A percentile compares a stretch with the other conserved stretches of the same genome.
Evolutionary conservation across 2,888 invertebrate species (phyloP).

Genomic region (Anodontia alba): DNA sequence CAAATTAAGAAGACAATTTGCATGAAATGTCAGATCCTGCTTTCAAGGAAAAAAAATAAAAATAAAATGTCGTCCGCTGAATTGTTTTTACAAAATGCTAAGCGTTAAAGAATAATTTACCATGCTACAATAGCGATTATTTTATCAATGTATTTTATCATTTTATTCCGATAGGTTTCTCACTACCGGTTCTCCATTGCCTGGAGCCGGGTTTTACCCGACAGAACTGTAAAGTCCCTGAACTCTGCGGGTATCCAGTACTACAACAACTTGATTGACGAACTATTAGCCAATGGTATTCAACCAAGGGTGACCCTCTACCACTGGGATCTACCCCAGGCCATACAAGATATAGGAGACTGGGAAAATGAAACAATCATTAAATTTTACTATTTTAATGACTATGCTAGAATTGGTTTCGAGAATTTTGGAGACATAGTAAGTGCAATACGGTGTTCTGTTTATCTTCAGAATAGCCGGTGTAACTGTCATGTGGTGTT

Average conservation of each 20-base stretch:
- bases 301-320: no score
- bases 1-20: no score
- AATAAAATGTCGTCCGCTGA: no score
- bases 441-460: no score
- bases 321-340: conserved; percentile 85
- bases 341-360: conserved; percentile 84
- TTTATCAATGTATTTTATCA: no score
- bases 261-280: conserved; percentile 91
- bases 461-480: no score
- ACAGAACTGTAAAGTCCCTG: conserved; percentile 85
- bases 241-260: conserved; percentile 91
- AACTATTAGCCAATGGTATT: conserved; percentile 88
- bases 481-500: no score
- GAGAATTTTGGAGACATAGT: conserved; percentile 84
- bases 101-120: no score
- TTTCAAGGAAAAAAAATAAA: no score
- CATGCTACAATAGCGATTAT: no score
- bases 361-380: conserved; percentile 81
- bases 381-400: conserved; percentile 81
- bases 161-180: conserved; percentile 70
- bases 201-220: conserved; percentile 91
- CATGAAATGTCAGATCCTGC: no score
- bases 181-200: conserved; percentile 86
- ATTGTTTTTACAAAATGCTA: no score
- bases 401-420: conserved; percentile 84